Conservation (phyloP, 2,888 invertebrate species). For the Ariolimax columbianus region DNA sequence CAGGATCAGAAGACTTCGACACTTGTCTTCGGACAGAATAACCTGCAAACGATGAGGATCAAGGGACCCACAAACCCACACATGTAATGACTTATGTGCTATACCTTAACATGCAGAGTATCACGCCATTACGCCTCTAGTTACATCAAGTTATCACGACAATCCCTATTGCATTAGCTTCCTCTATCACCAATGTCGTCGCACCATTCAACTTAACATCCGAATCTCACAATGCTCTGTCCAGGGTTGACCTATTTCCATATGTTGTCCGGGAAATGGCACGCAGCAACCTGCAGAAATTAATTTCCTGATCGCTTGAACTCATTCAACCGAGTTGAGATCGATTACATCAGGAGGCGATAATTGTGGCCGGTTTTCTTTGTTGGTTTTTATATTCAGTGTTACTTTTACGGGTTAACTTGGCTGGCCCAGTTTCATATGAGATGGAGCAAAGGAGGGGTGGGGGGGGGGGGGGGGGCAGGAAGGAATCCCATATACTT, state of each 20-base stretch:
- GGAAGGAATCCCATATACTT: too few species aligned
- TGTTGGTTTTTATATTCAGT: background rate
- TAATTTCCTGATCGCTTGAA: background rate
- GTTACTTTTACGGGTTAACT: background rate
- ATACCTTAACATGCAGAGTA: too few species aligned
- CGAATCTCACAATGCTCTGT: background rate
- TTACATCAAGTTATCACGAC: background rate
- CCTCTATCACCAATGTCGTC: background rate
- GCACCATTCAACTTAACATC: background rate
- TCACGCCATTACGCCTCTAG: too few species aligned
- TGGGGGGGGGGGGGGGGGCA: too few species aligned
- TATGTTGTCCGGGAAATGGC: background rate
- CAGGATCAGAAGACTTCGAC: too few species aligned
- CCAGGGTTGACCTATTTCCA: background rate
- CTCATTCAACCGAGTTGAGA: background rate
- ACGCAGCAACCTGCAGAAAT: background rate
- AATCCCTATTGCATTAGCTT: background rate
- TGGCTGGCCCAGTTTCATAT: too few species aligned
- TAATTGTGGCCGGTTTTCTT: background rate
- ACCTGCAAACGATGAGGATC: too few species aligned
- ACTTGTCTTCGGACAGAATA: too few species aligned
- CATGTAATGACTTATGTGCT: too few species aligned
- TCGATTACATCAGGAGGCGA: background rate
- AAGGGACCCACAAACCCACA: too few species aligned
- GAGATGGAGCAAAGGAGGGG: too few species aligned